Evolutionary conservation across 1,140 invertebrate species (phyloP), one percentile per base, ranked within the genome.

Genomic region (Drosophila pseudoananassae): DNA sequence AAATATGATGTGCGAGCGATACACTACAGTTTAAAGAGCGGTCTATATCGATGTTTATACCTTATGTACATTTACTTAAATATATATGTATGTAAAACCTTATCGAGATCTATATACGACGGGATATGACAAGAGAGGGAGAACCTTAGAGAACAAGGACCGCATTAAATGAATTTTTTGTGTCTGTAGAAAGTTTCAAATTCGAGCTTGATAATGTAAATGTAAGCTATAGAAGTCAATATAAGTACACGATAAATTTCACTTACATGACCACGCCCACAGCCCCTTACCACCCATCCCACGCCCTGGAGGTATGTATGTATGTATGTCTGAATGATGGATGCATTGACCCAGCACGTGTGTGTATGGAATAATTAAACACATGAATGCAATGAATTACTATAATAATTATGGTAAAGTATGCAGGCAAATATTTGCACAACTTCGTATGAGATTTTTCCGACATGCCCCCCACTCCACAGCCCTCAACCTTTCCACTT

Each of bases 111-210:
- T 43, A 43, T 43, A 43, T 17, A 43, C 8, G 31, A 43, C 5
- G 14, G 14, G 40, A 10, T 12, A 43, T 7, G 8, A 17, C 6
- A 17, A 15, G 40, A 36, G 17, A n/a, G 47, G 14, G 14, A 40
- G 23, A 14, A 29, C 14, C 15, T 9, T 17, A 7, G 43, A 43
- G 49, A 12, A 9, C 49, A 54, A 36, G 10, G 53, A 40, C 55
- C 65, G 78, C 78, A 78, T 76, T 60, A 79, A 79, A 57, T 74
- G 60, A 51, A 65, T 77, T 69, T 82, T 82, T 87, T 83, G 78
- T 87, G 83, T 87, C 81, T 88, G 83, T 87, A 88, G 83, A 83
- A 88, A 73, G 83, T 87, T 87, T 87, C 77, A 87, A 83, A 87
- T 87, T 88, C 84, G 83, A 87, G 83, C 83, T 88, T 87, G 83